These are phyloP conservation scores for Ectropis crepuscularia DNA, from an alignment of 2,888 invertebrate genomes.

Conservation along the genomic window DNA sequence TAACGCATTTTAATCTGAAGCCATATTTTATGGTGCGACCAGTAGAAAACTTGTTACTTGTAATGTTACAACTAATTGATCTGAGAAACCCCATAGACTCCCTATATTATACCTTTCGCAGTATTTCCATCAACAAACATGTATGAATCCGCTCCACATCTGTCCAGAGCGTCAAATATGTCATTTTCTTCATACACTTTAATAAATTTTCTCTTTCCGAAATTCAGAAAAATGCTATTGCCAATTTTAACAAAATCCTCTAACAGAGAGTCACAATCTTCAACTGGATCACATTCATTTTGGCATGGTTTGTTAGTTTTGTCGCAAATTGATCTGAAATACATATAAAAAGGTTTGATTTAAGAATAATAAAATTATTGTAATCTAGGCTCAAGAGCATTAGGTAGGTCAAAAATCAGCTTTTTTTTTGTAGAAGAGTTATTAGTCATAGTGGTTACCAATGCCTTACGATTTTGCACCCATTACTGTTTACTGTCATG, in stretches of 20 bases:
- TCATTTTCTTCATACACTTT: slow-evolving; percentile 75
- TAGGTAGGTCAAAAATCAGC: too few relatives aligned
- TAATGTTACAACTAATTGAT: too few relatives aligned
- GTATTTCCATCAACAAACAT: slow-evolving; percentile 89
- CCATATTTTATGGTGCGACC: too few relatives aligned
- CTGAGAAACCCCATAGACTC: neutral
- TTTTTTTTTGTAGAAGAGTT: too few relatives aligned
- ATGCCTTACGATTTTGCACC: too few relatives aligned
- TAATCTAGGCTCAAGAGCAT: too few relatives aligned
- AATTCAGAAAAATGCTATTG: slow-evolving; percentile 74
- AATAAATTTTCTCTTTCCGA: slow-evolving; percentile 72
- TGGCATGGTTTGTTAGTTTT: slow-evolving; percentile 55
- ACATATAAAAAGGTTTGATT: too few relatives aligned
- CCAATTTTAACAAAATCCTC: slow-evolving; percentile 47
- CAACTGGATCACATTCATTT: slow-evolving; percentile 57
- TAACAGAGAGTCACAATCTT: slow-evolving; percentile 61
- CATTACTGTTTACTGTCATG: too few relatives aligned
- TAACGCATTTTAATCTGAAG: too few relatives aligned
- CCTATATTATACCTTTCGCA: slow-evolving; percentile 85
- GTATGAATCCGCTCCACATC: slow-evolving; percentile 75
- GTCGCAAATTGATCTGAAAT: slow-evolving; percentile 45
- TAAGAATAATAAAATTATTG: too few relatives aligned
- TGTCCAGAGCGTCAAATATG: slow-evolving; percentile 76
- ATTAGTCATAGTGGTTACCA: too few relatives aligned
- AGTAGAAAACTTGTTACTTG: too few relatives aligned